phyloP scores from a whole-genome alignment of 2,797 vertebrate species.

The Alexandromys oeconomus region DNA sequence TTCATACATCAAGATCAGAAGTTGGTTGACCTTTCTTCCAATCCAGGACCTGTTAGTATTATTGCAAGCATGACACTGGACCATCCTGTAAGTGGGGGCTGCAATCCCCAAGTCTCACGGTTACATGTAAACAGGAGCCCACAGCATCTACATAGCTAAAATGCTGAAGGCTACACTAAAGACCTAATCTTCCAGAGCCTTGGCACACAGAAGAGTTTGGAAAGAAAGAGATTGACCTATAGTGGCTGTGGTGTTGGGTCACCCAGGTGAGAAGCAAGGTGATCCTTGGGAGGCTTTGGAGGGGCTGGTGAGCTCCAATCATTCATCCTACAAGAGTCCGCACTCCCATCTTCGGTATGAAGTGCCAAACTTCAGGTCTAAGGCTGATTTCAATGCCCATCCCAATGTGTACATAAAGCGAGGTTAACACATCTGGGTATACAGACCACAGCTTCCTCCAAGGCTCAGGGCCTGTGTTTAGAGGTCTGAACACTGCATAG shows the following conservation, averaged over 20 bases:
- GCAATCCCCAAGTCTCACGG: not conserved
- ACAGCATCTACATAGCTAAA: constrained; percentile 44
- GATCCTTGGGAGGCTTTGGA: not conserved
- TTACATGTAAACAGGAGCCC: constrained; percentile 42
- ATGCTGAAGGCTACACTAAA: not conserved
- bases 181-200: not conserved
- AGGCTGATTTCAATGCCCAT: constrained; percentile 27
- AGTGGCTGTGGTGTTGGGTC: not conserved
- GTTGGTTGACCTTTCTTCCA: not conserved
- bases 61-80: not conserved
- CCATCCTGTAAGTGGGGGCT: not conserved
- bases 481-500: constrained; percentile 59
- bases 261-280: not conserved
- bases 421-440: constrained; percentile 81
- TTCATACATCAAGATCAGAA: not conserved
- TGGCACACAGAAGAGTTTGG: not conserved
- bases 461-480: constrained; percentile 65
- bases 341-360: not conserved
- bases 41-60: not conserved
- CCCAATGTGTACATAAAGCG: constrained; percentile 55
- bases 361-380: not conserved
- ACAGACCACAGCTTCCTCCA: constrained; percentile 83
- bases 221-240: not conserved
- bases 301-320: not conserved
- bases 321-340: not conserved